Conservation (phyloP, 1,140 invertebrate species). For the Psilanteris sp. region DNA sequence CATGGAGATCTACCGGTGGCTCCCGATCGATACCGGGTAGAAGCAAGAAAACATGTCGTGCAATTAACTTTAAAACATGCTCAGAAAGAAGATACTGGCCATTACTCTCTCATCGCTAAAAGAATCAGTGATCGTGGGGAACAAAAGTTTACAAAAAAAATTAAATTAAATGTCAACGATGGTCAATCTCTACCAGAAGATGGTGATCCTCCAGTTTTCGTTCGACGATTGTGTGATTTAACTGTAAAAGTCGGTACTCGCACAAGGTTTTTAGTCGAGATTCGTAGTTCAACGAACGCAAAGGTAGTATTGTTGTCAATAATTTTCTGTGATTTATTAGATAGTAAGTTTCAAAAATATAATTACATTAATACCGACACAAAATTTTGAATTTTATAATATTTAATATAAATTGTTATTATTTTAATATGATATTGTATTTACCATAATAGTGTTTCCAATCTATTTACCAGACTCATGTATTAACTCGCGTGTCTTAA, state of each 20-base stretch:
- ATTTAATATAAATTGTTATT: too few species aligned
- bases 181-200: slow-evolving; percentile 67
- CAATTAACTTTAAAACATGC: slow-evolving; percentile 81
- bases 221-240: slow-evolving; percentile 87
- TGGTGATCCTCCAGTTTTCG: slow-evolving; percentile 87
- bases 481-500: too few species aligned
- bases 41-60: slow-evolving; percentile 77
- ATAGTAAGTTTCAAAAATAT: too few species aligned
- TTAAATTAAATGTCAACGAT: slow-evolving; percentile 73
- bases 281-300: slow-evolving; percentile 87
- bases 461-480: too few species aligned
- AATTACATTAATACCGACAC: too few species aligned
- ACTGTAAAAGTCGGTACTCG: slow-evolving; percentile 92
- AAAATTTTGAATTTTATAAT: too few species aligned
- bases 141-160: slow-evolving; percentile 67
- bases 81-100: slow-evolving; percentile 79
- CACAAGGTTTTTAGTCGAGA: slow-evolving; percentile 90
- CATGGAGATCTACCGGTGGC: slow-evolving; percentile 74
- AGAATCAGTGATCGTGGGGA: slow-evolving; percentile 77
- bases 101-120: slow-evolving; percentile 82
- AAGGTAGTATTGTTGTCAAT: too few species aligned
- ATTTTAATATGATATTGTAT: too few species aligned
- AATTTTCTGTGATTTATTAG: too few species aligned
- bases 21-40: slow-evolving; percentile 75
- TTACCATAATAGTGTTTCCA: too few species aligned